These are phyloP conservation scores for Phaonia tiefii DNA, from an alignment of 2,888 invertebrate species.

Conservation along the genomic window DNA sequence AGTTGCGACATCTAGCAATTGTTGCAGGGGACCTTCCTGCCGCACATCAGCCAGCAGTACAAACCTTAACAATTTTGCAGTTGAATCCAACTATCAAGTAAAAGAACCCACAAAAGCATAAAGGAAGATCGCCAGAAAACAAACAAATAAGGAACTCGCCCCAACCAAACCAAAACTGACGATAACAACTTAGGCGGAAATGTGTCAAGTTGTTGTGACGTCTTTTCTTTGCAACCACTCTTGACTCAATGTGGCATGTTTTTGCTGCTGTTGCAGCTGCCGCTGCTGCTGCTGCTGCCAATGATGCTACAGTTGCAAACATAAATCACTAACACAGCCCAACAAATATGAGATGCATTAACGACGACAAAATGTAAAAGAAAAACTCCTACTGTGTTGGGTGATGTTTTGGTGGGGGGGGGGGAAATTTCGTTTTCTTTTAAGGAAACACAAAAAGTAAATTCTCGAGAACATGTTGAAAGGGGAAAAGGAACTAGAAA, in stretches of 20 bases:
- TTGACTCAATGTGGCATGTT: slow-evolving; percentile 3
- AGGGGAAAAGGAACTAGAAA: not conserved
- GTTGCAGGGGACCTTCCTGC: slow-evolving; percentile 4
- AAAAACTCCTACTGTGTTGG: too few relatives aligned
- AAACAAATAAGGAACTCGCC: not conserved
- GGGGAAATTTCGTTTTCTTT: too few relatives aligned
- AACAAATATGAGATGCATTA: slow-evolving; percentile 41
- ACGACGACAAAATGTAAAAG: not conserved
- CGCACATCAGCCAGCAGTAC: not conserved
- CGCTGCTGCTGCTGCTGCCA: too few relatives aligned
- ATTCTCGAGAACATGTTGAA: too few relatives aligned
- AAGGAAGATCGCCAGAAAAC: not conserved
- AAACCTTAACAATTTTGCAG: slow-evolving; percentile 16
- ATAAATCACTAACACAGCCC: slow-evolving; percentile 30
- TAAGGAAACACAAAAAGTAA: too few relatives aligned
- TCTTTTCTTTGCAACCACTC: slow-evolving; percentile 27
- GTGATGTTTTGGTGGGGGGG: too few relatives aligned
- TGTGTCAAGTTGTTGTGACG: slow-evolving; percentile 46
- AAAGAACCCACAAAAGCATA: not conserved
- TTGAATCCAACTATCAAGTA: not conserved
- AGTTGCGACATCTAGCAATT: not conserved
- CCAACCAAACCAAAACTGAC: slow-evolving; percentile 30
- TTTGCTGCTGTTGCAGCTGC: too few relatives aligned
- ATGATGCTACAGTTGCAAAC: slow-evolving; percentile 15
- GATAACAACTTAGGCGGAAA: slow-evolving; percentile 48